Base-by-base conservation (phyloP, 1,140 invertebrate species). In the Augochlora pura region DNA sequence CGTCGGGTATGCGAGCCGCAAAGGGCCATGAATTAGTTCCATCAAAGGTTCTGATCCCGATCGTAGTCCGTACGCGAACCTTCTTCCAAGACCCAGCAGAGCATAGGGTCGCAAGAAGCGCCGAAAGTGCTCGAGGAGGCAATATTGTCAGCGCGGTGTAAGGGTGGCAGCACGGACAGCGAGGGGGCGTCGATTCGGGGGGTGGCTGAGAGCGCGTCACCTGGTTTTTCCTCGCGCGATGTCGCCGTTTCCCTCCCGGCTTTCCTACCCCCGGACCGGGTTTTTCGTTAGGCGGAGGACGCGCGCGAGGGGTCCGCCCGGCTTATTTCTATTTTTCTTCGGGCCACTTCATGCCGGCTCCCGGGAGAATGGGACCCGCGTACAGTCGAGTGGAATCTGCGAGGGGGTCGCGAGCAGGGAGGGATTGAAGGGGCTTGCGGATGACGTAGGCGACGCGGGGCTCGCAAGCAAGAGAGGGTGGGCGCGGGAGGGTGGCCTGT, bases 261-360 rank as follows among this genome's bases (percentile, higher is more conserved):
- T 46, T 3, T 14, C 14, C 42, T 46, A 42, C n/a, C 32, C 32
- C 32, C 32, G 32, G 32, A 32, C 1, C 32, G 32, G 32, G 79
- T 87, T 87, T 85, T 87, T 87, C 83, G 59, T 77, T 81, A 69
- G 49, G 63, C 39, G 10, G 42, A 52, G 63, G 77, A 87, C 75
- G 77, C 59, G 60, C 38, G 54, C 32, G 32, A 32, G 38, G 60
- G 21, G 63, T n/a, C 25, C 21, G 5, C 32, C 0, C 76, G 77
- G 80, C 83, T 79, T 88, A 89, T 90, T 90, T 90, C 88, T 91
- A 87, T 89, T 90, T 89, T 89, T 91, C 88, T 89, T 87, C 80
- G 81, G 86, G 87, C 81, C 87, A 90, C 87, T 91, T 83, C 70
- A 81, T 80, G 82, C 77, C 80, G 77, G 39, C 78, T 57, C 72